A percentile compares a stretch with the other conserved stretches of the same genome.
Conservation (phyloP, 2,797 vertebrate species). For the Allobates femoralis region DNA sequence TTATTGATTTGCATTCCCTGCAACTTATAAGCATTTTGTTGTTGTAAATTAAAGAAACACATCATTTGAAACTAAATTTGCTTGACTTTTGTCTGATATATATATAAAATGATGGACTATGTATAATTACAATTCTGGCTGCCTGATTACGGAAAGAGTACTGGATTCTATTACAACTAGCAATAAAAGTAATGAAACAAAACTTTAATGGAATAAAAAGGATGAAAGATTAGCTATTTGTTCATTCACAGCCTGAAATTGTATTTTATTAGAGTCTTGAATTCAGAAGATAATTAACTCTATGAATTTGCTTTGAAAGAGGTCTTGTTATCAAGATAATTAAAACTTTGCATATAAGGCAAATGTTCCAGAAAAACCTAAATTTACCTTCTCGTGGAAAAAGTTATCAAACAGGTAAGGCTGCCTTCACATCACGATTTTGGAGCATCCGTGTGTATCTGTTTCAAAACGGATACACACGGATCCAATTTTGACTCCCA, state of each 20-base stretch:
- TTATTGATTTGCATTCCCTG: slow-evolving; percentile 16
- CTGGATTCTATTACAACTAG: slow-evolving; percentile 1
- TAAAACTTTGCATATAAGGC: slow-evolving; percentile 5
- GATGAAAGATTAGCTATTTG: slow-evolving; percentile 24
- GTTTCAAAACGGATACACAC: too few relatives aligned
- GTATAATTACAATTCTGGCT: background rate
- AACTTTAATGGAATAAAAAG: slow-evolving; percentile 22
- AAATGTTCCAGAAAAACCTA: background rate
- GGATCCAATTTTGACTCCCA: too few relatives aligned
- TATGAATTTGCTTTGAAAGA: slow-evolving; percentile 8
- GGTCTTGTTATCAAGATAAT: slow-evolving; percentile 13
- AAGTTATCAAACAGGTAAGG: background rate
- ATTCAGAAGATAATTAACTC: slow-evolving; percentile 22
- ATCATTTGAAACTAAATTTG: slow-evolving; percentile 5
- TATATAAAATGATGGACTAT: background rate
- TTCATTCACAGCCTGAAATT: background rate
- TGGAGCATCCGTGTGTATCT: too few relatives aligned
- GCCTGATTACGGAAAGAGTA: background rate
- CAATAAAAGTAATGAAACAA: slow-evolving; percentile 33
- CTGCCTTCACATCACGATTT: too few relatives aligned
- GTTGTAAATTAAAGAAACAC: slow-evolving; percentile 6
- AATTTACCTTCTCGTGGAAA: background rate
- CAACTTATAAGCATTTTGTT: slow-evolving; percentile 17
- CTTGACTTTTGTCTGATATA: background rate
- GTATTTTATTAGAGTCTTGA: background rate